Conservation (phyloP, 2,797 vertebrate genomes). For the Pyrocephalus nanus region DNA sequence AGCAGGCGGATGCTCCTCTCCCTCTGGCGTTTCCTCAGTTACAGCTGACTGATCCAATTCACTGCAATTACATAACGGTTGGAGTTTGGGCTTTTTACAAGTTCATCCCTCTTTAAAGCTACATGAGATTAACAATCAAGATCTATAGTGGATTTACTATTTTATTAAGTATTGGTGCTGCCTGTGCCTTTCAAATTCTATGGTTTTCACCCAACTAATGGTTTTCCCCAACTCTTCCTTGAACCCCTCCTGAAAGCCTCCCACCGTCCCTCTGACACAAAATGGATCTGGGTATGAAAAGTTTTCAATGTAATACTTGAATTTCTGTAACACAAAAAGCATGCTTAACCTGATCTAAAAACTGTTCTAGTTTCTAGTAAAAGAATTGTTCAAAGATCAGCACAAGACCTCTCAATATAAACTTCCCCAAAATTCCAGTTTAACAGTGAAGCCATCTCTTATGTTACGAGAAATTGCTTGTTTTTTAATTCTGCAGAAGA, state of each 20-base stretch:
- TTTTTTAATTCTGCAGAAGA: not conserved
- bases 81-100: not conserved
- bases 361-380: not conserved
- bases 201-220: not conserved
- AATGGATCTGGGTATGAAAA: not conserved
- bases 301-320: not conserved
- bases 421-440: not conserved
- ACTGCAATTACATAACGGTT: constrained; percentile 78
- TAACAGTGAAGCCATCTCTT: not conserved
- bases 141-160: not conserved
- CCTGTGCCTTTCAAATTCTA: not conserved
- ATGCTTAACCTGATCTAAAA: not conserved
- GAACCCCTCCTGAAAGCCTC: not conserved
- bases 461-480: fast-evolving
- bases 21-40: constrained; percentile 90
- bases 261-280: not conserved
- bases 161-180: not conserved
- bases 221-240: not conserved
- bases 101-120: not conserved
- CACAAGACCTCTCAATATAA: not conserved
- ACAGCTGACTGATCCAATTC: constrained; percentile 90
- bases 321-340: not conserved
- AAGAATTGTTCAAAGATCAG: not conserved
- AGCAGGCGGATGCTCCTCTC: constrained; percentile 90
- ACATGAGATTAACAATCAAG: not conserved